These are phyloP conservation scores for Cacoxenus indagator DNA, from an alignment of 2,888 invertebrate genomes.

Conservation along the genomic window DNA sequence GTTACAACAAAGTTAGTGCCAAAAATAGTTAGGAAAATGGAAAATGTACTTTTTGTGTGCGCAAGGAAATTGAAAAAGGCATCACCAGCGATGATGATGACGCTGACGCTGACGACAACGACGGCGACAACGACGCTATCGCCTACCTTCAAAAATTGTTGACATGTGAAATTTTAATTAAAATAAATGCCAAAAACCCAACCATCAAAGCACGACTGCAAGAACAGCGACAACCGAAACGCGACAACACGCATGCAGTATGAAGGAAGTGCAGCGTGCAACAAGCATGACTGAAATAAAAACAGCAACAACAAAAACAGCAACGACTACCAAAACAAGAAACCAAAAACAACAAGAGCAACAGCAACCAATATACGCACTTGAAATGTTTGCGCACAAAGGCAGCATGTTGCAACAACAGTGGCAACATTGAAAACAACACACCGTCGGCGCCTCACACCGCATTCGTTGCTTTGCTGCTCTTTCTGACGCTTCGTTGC, in stretches of 20 bases:
- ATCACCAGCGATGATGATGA: neutral
- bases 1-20: neutral
- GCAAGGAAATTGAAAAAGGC: conserved; percentile 13
- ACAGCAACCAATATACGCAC: neutral
- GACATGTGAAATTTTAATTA: conserved; percentile 64
- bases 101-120: neutral
- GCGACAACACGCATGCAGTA: conserved; percentile 7
- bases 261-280: neutral
- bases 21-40: neutral
- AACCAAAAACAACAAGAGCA: neutral
- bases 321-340: conserved; percentile 29
- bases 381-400: neutral
- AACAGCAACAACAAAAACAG: conserved; percentile 21
- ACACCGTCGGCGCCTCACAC: conserved; percentile 2
- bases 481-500: conserved; percentile 11
- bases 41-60: conserved; percentile 1
- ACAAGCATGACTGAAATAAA: neutral
- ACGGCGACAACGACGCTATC: conserved; percentile 6
- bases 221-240: conserved; percentile 24
- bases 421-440: neutral
- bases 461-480: conserved; percentile 29
- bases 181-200: conserved; percentile 47
- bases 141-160: conserved; percentile 49
- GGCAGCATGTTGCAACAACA: neutral
- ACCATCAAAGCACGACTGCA: conserved; percentile 31